phyloP scores from a whole-genome alignment of 2,888 invertebrate species.

The Strigamia transsilvanica region DNA sequence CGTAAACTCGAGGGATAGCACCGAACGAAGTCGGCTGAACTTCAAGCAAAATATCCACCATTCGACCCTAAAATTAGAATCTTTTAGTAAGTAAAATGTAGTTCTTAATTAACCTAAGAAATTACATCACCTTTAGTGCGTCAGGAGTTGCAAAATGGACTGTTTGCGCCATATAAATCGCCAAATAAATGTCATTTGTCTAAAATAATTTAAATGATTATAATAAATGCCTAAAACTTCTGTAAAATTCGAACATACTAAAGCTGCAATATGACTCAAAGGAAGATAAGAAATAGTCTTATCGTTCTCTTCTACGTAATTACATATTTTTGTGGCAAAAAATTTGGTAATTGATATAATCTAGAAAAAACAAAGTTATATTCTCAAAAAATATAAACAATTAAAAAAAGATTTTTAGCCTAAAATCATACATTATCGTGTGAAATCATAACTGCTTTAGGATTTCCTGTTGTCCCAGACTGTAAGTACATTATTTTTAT shows the following conservation, averaged over 20 bases:
- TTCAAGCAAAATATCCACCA: conserved; percentile 78
- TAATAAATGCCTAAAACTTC: conserved; percentile 57
- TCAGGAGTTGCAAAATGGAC: conserved; percentile 92
- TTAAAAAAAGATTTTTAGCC: neutral
- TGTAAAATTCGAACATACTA: neutral
- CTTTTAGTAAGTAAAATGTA: conserved; percentile 61
- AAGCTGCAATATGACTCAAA: conserved; percentile 28
- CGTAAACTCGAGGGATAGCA: conserved; percentile 91
- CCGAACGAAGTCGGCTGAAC: conserved; percentile 84
- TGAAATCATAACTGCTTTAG: conserved; percentile 91
- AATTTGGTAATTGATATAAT: neutral
- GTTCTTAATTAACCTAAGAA: no score
- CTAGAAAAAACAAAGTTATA: neutral
- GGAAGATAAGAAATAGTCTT: conserved; percentile 13
- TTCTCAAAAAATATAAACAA: neutral
- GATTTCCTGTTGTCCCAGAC: conserved; percentile 88
- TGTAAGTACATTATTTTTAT: conserved; percentile 63
- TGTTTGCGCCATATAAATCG: conserved; percentile 72
- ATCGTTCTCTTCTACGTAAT: conserved; percentile 61
- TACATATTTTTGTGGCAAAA: neutral
- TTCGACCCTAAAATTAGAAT: conserved; percentile 68
- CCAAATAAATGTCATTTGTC: conserved; percentile 79
- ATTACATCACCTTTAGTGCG: conserved; percentile 71
- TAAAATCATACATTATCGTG: conserved; percentile 75
- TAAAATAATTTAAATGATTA: conserved; percentile 60